Evolutionary conservation across 1,140 invertebrate species (phyloP), one percentile per base, ranked within the genome.

Genomic region (Lanistes nyassanus): DNA sequence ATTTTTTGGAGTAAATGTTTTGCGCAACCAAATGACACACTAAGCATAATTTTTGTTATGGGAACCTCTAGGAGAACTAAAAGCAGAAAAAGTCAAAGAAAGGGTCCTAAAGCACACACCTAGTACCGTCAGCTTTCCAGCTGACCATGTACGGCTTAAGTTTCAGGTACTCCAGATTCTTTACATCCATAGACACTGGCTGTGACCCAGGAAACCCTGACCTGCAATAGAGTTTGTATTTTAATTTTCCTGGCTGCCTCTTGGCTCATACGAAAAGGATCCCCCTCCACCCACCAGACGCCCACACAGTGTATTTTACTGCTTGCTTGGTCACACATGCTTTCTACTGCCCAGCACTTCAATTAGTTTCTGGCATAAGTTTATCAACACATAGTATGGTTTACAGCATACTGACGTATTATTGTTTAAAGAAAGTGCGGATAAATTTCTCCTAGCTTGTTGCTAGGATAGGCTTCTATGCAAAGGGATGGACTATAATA

Each of bases 121-220:
- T 93, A 23, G 94, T 96, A 36, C 98, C 98, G 90, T 99, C 98
- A 23, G 98, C 98, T 88, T 99, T 99, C 98, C 98, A 99, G 0
- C 97, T 99, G 5, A 99, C 98, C 85, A 93, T 93, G 85, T 99
- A 99, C 0, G 94, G 94, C 85, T 96, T 96, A 77, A 94, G 84
- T 62, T 91, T 89, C 1, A 99, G 88, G 16, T 94, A 91, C 60
- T 88, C 90, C 21, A 99, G 91, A 89, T 99, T 99, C 0, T 92
- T 85, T 4, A 90, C 88, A 84, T 96, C 94, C 97, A 99, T 98
- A 0, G 97, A 99, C 0, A 99, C 96, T 0, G 98, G 98, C 85
- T 99, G 98, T 66, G 93, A 93, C 4, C 98, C 98, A 6, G 98
- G 97, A 89, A 99, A 99, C 13, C 95, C 96, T 68, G 90, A 91